Base-by-base conservation (phyloP, 2,113 vertebrate species). In the Puntigrus tetrazona region DNA sequence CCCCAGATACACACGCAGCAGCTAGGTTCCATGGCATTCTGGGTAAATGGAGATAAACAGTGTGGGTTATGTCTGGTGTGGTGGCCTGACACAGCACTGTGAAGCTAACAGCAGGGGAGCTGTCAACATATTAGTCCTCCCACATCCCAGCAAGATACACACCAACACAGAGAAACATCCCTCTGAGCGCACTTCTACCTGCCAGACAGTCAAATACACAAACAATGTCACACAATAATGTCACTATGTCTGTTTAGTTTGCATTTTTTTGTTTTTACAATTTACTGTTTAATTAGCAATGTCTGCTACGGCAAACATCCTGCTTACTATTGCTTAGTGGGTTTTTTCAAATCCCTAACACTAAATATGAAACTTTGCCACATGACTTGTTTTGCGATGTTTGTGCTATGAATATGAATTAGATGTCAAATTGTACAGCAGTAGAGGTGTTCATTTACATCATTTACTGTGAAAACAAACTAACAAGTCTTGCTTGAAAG, bases 41-140 rank as follows among this genome's bases (percentile, higher is more conserved):
- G 84, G 89, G 86, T 82, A 90, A 91, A 92, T 86, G 85, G 86
- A 92, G 90, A 92, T 88, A 89, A 92, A 92, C 86, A 91, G 88
- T 89, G 88, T 80, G 84, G n/a, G 89, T 57, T 86, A 86, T 65
- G 65, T 85, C 74, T 88, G 80, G 86, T 65, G 82, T 86, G 86
- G 89, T 73, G 89, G 83, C 90, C 91, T 91, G 92, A 93, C 91
- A 87, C 91, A 91, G 92, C 92, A 92, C 90, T 70, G 43, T 88
- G 79, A 69, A 79, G 3, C 84, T 67, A 78, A 88, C 82, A 34
- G 91, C 80, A 86, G 80, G 88, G 89, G n/a, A n/a, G 87, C 92
- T 83, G 91, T 91, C 93, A 93, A 90, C 78, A 52, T 87, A 93
- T 94, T 90, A 57, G 89, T 92, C 90, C 88, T 85, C 63, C n/a